A percentile compares a stretch with the other conserved stretches of the same genome.
phyloP scores from a whole-genome alignment of 2,888 invertebrate species.

The Spisula solida region DNA sequence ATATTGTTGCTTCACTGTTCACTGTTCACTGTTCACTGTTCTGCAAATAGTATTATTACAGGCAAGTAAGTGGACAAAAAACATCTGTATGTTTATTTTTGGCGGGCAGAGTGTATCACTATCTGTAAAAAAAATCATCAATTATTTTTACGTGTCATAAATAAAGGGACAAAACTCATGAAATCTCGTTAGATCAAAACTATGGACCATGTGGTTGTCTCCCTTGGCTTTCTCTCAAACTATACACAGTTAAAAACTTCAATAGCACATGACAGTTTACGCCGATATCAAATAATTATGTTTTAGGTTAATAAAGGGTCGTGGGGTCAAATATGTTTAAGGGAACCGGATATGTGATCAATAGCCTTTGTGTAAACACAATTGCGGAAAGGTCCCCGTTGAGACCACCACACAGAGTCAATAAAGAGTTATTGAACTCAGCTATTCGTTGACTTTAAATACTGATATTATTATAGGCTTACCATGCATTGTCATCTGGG shows the following conservation, averaged over 20 bases:
- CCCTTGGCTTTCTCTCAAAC: background rate
- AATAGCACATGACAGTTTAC: background rate
- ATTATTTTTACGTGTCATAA: no score
- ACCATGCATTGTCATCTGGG: background rate
- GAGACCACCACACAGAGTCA: background rate
- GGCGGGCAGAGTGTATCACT: no score
- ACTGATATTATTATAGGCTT: background rate
- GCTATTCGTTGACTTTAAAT: background rate
- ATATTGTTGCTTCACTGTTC: no score
- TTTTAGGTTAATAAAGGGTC: background rate
- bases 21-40: no score
- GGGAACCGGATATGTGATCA: background rate
- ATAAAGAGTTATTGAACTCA: background rate
- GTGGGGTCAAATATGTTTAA: background rate
- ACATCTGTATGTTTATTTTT: no score
- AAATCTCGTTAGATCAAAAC: no score
- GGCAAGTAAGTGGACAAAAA: no score
- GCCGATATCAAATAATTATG: background rate
- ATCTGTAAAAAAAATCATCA: no score
- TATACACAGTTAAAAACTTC: no score
- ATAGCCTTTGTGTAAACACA: conserved; percentile 16
- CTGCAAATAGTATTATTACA: no score
- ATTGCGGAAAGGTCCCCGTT: background rate
- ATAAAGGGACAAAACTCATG: background rate
- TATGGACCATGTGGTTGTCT: background rate